phyloP scores from a whole-genome alignment of 2,113 vertebrate genomes.

The Eonycteris spelaea region DNA sequence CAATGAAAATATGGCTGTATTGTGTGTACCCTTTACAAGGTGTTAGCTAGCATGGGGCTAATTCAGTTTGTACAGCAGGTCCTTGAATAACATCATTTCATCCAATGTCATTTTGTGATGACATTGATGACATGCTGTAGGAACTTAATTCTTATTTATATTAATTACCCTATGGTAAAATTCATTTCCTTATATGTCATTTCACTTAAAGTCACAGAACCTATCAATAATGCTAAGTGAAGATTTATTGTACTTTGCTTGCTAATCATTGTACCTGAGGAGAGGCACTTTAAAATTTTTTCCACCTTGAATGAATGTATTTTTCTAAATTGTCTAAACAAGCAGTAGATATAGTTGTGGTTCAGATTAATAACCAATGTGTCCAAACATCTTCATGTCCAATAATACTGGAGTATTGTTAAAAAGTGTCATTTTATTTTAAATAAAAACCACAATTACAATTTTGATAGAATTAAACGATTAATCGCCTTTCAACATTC shows the following conservation, averaged over 20 bases:
- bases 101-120: neutral
- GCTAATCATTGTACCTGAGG: neutral
- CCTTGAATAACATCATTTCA: neutral
- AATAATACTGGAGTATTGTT: neutral
- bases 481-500: neutral
- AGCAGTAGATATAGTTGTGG: neutral
- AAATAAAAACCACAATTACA: neutral
- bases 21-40: neutral
- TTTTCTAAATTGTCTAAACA: neutral
- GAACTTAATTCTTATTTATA: neutral
- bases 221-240: neutral
- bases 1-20: neutral
- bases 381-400: neutral
- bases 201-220: neutral
- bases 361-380: neutral
- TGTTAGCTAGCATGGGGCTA: neutral
- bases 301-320: neutral
- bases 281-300: slow-evolving; percentile 22
- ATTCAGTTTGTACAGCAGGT: neutral
- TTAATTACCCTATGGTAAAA: neutral
- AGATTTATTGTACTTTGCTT: neutral
- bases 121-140: neutral
- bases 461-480: neutral
- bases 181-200: neutral
- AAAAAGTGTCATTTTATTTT: neutral